Conservation (phyloP, 1,140 invertebrate species). For the Leucophenga varia region DNA sequence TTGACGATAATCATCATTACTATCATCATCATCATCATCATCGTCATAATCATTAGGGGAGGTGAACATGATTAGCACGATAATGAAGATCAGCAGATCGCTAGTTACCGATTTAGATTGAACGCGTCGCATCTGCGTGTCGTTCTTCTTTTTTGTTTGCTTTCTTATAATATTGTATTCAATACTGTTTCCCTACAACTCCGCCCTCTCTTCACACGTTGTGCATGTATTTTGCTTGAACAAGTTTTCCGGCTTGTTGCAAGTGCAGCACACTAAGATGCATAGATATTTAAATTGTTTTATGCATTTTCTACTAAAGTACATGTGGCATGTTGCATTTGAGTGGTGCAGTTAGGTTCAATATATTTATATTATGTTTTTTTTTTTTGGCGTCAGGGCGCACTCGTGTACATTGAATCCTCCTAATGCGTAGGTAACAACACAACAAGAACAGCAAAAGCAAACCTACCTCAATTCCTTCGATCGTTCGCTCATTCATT, state of each 20-base stretch:
- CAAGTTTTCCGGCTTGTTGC: constrained; percentile 24
- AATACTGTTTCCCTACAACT: constrained; percentile 2
- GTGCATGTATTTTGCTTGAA: too few relatives aligned
- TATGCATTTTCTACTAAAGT: constrained; percentile 33
- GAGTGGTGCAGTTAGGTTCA: too few relatives aligned
- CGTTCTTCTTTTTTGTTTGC: constrained; percentile 13
- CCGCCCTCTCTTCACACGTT: too few relatives aligned
- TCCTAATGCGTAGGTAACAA: constrained; percentile 37
- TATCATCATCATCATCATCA: constrained; percentile 16
- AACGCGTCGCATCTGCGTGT: constrained; percentile 38
- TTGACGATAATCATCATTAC: constrained; percentile 39
- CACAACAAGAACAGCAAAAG: too few relatives aligned
- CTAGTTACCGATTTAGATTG: constrained; percentile 45
- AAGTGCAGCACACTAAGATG: constrained; percentile 49
- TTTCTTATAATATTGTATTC: background rate
- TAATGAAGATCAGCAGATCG: constrained; percentile 46
- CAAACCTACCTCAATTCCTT: too few relatives aligned
- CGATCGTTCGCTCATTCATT: too few relatives aligned
- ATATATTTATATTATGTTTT: too few relatives aligned
- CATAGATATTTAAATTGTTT: constrained; percentile 54
- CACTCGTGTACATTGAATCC: too few relatives aligned
- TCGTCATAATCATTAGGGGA: too few relatives aligned
- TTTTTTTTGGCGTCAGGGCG: too few relatives aligned
- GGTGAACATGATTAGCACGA: constrained; percentile 18
- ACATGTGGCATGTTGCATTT: too few relatives aligned